These are phyloP conservation scores for Microctonus hyperodae DNA, from an alignment of 2,888 invertebrate species.

Conservation along the genomic window DNA sequence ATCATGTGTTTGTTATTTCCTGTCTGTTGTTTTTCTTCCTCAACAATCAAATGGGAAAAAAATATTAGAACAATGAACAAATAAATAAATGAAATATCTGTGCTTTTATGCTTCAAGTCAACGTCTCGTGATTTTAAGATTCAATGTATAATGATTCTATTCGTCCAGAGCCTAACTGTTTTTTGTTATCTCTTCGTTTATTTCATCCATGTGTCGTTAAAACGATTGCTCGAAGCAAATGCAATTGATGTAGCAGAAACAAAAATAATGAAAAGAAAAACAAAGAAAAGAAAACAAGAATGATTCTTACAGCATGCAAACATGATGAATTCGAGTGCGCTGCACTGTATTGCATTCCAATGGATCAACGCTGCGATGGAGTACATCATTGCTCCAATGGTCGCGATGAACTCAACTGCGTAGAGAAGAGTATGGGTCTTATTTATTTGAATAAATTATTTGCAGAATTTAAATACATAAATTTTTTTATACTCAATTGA, in stretches of 20 bases:
- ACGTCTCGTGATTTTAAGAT: constrained; percentile 9
- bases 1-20: constrained; percentile 2
- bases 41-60: background rate
- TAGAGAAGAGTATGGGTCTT: constrained; percentile 42
- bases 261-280: constrained; percentile 14
- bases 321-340: constrained; percentile 78
- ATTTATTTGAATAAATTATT: constrained; percentile 19
- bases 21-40: background rate
- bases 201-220: background rate
- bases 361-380: constrained; percentile 71
- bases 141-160: constrained; percentile 15
- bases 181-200: background rate
- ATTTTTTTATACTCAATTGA: background rate
- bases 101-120: constrained; percentile 10
- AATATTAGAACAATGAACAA: too few species aligned
- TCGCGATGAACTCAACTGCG: constrained; percentile 78
- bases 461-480: background rate
- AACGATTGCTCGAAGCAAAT: background rate
- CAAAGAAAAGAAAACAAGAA: constrained; percentile 32
- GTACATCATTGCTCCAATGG: constrained; percentile 76
- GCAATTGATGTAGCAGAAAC: too few species aligned
- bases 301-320: constrained; percentile 69
- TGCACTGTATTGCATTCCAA: constrained; percentile 72
- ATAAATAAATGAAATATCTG: too few species aligned
- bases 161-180: background rate